These are phyloP conservation scores for Bathynomus jamesi DNA, from an alignment of 1,140 invertebrate species.

Conservation along the genomic window DNA sequence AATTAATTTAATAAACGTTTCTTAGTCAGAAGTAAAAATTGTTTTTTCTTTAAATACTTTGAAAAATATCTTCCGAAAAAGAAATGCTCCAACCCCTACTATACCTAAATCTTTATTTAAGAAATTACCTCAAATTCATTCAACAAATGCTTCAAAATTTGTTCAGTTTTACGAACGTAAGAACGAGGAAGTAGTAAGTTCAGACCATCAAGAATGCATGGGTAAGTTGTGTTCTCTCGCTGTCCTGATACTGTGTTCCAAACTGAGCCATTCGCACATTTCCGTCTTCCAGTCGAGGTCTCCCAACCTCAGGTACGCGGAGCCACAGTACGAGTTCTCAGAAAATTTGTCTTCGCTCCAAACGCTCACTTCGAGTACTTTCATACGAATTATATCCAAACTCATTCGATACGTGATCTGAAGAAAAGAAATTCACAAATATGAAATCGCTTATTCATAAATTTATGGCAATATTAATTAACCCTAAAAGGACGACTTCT, in stretches of 20 bases:
- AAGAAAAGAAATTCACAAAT: conserved; percentile 38
- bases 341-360: conserved; percentile 93
- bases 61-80: no score
- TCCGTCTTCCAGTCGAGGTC: conserved; percentile 66
- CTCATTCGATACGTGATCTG: conserved; percentile 82
- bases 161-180: no score
- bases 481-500: conserved; percentile 4
- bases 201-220: not conserved
- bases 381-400: conserved; percentile 64
- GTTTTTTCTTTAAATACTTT: no score
- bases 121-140: no score
- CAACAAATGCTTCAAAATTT: no score
- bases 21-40: no score
- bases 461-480: conserved; percentile 7
- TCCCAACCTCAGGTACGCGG: conserved; percentile 62
- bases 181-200: no score
- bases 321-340: conserved; percentile 90
- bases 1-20: no score
- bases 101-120: no score
- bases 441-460: not conserved
- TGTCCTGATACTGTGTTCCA: conserved; percentile 38
- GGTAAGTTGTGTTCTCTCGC: conserved; percentile 26
- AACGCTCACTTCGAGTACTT: conserved; percentile 78
- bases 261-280: conserved; percentile 46
- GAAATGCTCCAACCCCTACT: no score